These are phyloP conservation scores for Anoura caudifer DNA, from an alignment of 2,113 vertebrate species.

Conservation along the genomic window DNA sequence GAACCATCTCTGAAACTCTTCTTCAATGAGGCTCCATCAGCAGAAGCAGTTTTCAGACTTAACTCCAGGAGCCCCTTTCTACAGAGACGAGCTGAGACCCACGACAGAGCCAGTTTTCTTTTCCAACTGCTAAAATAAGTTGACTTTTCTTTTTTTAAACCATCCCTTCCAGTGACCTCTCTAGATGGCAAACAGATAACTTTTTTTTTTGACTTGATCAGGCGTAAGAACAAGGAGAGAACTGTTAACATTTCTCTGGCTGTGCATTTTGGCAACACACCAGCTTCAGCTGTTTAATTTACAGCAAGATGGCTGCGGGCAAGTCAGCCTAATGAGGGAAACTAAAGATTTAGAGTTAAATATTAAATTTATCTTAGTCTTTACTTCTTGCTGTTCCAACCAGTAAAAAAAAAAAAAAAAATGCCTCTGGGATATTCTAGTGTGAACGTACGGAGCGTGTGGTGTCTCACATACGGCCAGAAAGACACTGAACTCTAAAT, in stretches of 20 bases:
- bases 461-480: background rate
- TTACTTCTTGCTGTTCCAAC: conserved; percentile 65
- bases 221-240: conserved; percentile 35
- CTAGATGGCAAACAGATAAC: conserved; percentile 40
- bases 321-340: conserved; percentile 57
- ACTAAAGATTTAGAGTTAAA: conserved; percentile 58
- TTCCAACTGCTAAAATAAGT: conserved; percentile 63
- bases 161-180: conserved; percentile 71
- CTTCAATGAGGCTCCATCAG: background rate
- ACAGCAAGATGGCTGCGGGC: conserved; percentile 52
- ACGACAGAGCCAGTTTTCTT: conserved; percentile 48
- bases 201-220: conserved; percentile 42
- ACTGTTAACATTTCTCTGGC: conserved; percentile 47
- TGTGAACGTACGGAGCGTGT: background rate
- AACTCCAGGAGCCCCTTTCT: background rate
- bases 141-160: conserved; percentile 35
- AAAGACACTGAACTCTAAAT: conserved; percentile 50
- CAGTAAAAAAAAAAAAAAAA: conserved; percentile 54
- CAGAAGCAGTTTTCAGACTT: background rate
- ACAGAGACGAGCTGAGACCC: background rate
- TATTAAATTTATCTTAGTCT: conserved; percentile 57
- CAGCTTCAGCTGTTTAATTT: conserved; percentile 44
- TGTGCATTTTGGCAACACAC: conserved; percentile 40
- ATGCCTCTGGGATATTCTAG: conserved; percentile 4
- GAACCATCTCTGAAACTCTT: background rate